Evolutionary conservation across 2,113 vertebrate genomes (phyloP).

Genomic region (Telmatochromis bifrenatus): DNA sequence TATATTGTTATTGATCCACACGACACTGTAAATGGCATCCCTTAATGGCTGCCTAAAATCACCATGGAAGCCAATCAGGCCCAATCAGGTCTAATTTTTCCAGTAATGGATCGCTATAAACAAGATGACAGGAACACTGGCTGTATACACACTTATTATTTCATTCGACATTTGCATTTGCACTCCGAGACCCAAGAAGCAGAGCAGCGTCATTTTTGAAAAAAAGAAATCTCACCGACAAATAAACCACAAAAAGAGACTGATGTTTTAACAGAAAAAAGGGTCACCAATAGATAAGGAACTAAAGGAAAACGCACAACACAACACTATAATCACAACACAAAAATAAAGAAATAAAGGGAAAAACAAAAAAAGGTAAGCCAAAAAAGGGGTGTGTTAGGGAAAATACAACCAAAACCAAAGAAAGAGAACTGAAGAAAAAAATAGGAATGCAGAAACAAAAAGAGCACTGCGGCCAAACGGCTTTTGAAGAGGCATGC

Average conservation of each 20-base stretch:
- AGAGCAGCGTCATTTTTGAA: slow-evolving; percentile 46
- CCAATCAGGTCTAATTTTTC: slow-evolving; percentile 42
- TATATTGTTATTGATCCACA: slow-evolving; percentile 61
- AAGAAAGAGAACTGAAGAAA: slow-evolving; percentile 54
- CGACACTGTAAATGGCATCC: slow-evolving; percentile 44
- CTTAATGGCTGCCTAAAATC: slow-evolving; percentile 51
- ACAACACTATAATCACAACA: slow-evolving; percentile 51
- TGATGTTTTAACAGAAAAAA: slow-evolving; percentile 32
- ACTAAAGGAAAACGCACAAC: slow-evolving; percentile 52
- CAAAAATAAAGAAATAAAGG: slow-evolving; percentile 38
- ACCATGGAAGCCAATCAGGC: slow-evolving; percentile 47
- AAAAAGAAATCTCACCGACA: slow-evolving; percentile 43
- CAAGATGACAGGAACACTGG: slow-evolving; percentile 72
- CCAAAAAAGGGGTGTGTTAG: slow-evolving; percentile 58
- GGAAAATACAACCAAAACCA: slow-evolving; percentile 31
- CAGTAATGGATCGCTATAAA: slow-evolving; percentile 37
- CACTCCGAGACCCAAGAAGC: slow-evolving; percentile 61
- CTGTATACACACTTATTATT: slow-evolving; percentile 60
- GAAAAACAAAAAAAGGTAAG: slow-evolving; percentile 43
- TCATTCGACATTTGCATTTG: slow-evolving; percentile 57
- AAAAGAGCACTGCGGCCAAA: slow-evolving; percentile 55
- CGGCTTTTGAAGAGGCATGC: slow-evolving; percentile 80
- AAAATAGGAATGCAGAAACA: slow-evolving; percentile 61
- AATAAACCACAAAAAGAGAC: slow-evolving; percentile 68
- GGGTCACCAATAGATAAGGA: slow-evolving; percentile 57